Evolutionary conservation across 2,797 vertebrate species (phyloP).

Genomic region (Chaetophractus vellerosus): DNA sequence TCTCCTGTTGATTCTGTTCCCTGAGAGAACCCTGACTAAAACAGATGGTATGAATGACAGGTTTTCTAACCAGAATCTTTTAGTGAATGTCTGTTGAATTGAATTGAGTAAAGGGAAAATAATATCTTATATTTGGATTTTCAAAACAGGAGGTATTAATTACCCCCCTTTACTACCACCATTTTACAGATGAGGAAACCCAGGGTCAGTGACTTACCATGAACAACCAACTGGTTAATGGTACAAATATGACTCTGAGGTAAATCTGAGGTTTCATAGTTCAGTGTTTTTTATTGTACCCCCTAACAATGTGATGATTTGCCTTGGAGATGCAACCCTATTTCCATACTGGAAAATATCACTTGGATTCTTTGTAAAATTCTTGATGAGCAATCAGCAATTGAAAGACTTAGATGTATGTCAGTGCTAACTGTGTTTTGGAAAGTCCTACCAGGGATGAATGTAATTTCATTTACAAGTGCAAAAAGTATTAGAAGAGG

Average conservation of each 20-base stretch:
- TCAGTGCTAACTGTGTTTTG: neutral
- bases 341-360: constrained; percentile 1
- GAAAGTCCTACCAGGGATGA: neutral
- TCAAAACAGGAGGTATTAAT: constrained; percentile 40
- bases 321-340: neutral
- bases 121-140: constrained; percentile 54
- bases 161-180: neutral
- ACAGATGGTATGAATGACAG: no score
- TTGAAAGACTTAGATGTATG: neutral
- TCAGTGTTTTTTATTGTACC: constrained; percentile 41
- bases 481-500: neutral
- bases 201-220: neutral
- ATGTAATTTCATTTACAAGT: neutral
- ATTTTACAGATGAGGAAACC: constrained; percentile 25
- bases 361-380: constrained; percentile 7
- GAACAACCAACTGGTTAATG: neutral
- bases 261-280: constrained; percentile 13
- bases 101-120: constrained; percentile 26
- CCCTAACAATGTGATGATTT: constrained; percentile 40
- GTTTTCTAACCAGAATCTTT: constrained; percentile 53
- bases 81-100: constrained; percentile 34
- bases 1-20: no score
- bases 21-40: no score
- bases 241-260: neutral
- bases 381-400: neutral